Evolutionary conservation across 2,113 vertebrate species (phyloP).

Genomic region (Apodemus sylvaticus): DNA sequence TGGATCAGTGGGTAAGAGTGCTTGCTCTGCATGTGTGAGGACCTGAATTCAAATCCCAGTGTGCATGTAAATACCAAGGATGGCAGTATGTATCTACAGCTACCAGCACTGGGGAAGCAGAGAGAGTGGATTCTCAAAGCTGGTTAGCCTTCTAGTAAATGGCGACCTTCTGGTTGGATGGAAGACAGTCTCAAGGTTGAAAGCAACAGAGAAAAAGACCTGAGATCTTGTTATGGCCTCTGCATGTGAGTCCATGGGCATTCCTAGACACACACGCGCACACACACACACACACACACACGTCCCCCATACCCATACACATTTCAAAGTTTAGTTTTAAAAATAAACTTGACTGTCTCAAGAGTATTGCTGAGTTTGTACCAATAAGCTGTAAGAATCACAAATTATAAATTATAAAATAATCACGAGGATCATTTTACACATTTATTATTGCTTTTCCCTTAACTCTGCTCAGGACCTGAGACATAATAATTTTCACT

Average conservation of each 20-base stretch:
- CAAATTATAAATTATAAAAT: background rate
- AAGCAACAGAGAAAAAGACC: background rate
- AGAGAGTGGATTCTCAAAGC: too few relatives aligned
- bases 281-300: background rate
- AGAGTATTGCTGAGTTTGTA: background rate
- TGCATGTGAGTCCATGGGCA: background rate
- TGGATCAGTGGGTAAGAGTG: background rate
- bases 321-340: slow-evolving; percentile 9
- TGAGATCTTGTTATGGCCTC: background rate
- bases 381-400: background rate
- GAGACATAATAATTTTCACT: slow-evolving; percentile 11
- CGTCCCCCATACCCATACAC: background rate
- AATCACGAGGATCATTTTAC: background rate
- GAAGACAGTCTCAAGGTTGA: background rate
- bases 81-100: background rate
- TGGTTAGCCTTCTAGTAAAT: background rate
- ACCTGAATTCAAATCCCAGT: background rate
- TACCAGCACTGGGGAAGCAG: background rate
- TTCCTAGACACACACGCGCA: background rate
- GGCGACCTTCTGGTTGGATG: background rate
- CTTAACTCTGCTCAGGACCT: background rate
- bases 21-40: background rate
- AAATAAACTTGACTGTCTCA: background rate
- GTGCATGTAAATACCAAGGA: background rate
- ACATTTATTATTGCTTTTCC: background rate